Percentiles rank a stretch among this genome's conserved stretches.
phyloP scores from a whole-genome alignment of 2,888 invertebrate species.

The Leptura quadrifasciata region DNA sequence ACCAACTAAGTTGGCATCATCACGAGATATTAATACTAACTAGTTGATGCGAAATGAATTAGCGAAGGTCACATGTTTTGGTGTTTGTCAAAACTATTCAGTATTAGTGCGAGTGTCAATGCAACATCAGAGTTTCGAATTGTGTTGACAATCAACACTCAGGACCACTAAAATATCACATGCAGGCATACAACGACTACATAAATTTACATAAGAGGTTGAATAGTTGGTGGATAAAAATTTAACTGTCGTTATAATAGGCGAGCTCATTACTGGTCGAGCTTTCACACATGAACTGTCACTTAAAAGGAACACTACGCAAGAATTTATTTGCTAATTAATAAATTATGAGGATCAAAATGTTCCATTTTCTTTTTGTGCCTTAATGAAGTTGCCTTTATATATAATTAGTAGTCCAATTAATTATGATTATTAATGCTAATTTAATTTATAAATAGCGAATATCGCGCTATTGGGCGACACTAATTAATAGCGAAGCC shows the following conservation, averaged over 20 bases:
- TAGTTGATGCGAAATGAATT: no score
- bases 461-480: neutral
- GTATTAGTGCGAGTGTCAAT: no score
- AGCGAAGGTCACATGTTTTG: no score
- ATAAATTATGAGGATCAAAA: neutral
- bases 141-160: no score
- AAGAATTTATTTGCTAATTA: neutral
- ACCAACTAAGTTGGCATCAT: no score
- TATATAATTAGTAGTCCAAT: neutral
- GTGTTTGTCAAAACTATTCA: no score
- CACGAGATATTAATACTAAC: no score
- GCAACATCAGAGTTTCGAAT: no score
- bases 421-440: slow-evolving; percentile 1
- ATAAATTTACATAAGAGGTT: neutral
- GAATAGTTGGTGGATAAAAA: neutral
- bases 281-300: neutral
- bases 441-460: neutral
- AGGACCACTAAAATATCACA: no score
- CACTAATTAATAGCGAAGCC: neutral
- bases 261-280: neutral
- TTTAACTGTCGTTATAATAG: neutral
- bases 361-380: neutral
- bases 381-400: neutral
- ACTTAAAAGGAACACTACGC: neutral
- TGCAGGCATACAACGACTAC: neutral